Evolutionary conservation across 1,140 invertebrate genomes (phyloP), one percentile per base, ranked within the genome.

Genomic region (Theocolax elegans): DNA sequence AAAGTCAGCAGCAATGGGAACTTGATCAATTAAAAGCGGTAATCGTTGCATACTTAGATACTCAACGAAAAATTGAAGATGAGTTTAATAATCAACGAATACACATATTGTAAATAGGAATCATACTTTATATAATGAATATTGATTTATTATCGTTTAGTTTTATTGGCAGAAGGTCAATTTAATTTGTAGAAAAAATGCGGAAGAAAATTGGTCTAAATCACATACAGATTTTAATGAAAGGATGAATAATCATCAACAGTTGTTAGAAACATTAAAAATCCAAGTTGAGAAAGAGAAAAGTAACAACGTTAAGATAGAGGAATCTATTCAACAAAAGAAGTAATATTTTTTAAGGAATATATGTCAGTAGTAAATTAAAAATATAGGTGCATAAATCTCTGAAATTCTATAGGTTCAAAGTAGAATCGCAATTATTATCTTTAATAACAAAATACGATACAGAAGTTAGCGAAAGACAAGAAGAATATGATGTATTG

Each of bases 361-460:
- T n/a, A n/a, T n/a, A n/a, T n/a, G n/a, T n/a, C n/a, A n/a, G n/a
- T n/a, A n/a, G n/a, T n/a, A n/a, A n/a, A n/a, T n/a, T n/a, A n/a
- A n/a, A n/a, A n/a, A n/a, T n/a, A n/a, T n/a, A n/a, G n/a, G n/a
- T n/a, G n/a, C n/a, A n/a, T n/a, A n/a, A n/a, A n/a, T n/a, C n/a
- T n/a, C n/a, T n/a, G n/a, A n/a, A n/a, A n/a, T n/a, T 48, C 51
- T 44, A 12, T 12, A 81, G 78, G 71, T 72, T 77, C 19, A 81
- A 80, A 74, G 25, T 73, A 7, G 75, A 77, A 67, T 75, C 75
- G 2, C 75, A 79, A 64, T 70, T 79, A 1, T 35, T 59, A 15
- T 70, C 74, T 17, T 42, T 79, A 25, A 74, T 79, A 25, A 71
- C 38, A n/a, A 79, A 79, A 68, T 81, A 71, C 40, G 76, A 81